A percentile compares a stretch with the other conserved stretches of the same genome.
Evolutionary conservation across 2,888 invertebrate genomes (phyloP).

Genomic region (Rhyacophila evoluta): DNA sequence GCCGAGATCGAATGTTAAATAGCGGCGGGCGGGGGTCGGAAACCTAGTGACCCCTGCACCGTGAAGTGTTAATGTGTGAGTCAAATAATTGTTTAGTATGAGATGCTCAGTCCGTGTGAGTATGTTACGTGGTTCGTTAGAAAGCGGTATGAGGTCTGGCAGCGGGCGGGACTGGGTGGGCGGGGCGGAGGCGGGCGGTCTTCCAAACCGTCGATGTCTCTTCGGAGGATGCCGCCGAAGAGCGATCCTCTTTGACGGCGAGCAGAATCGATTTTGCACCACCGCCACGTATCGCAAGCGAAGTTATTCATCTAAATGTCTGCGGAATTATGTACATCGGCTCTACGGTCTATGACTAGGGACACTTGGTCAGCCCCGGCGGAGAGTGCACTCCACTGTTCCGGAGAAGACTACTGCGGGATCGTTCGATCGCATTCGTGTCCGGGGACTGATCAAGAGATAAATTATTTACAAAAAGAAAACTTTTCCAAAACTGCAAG

Average conservation of each 20-base stretch:
- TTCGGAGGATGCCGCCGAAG: constrained; percentile 55
- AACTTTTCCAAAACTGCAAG: constrained; percentile 61
- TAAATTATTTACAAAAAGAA: constrained; percentile 53
- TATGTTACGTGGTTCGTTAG: constrained; percentile 6
- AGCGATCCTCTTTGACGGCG: constrained; percentile 53
- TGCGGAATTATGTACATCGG: constrained; percentile 55
- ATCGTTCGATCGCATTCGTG: constrained; percentile 58
- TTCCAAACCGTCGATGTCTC: constrained; percentile 22
- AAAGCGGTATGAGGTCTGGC: constrained; percentile 22
- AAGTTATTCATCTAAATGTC: constrained; percentile 49
- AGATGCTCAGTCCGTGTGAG: constrained; percentile 22
- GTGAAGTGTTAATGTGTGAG: constrained; percentile 26
- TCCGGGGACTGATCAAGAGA: constrained; percentile 56
- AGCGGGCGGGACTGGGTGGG: constrained; percentile 16
- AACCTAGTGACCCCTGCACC: constrained; percentile 9
- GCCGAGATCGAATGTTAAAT: constrained; percentile 16
- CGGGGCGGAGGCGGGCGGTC: constrained; percentile 32
- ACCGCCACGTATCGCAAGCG: constrained; percentile 59
- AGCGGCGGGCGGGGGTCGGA: neutral
- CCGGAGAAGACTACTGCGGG: neutral
- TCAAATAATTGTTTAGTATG: neutral
- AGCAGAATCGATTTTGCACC: constrained; percentile 71
- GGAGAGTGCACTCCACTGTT: constrained; percentile 20
- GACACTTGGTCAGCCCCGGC: constrained; percentile 60
- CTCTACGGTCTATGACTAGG: constrained; percentile 52